Percentiles rank a stretch among this genome's conserved stretches.
Evolutionary conservation across 2,113 vertebrate genomes (phyloP).

Genomic region (Lates calcarifer): DNA sequence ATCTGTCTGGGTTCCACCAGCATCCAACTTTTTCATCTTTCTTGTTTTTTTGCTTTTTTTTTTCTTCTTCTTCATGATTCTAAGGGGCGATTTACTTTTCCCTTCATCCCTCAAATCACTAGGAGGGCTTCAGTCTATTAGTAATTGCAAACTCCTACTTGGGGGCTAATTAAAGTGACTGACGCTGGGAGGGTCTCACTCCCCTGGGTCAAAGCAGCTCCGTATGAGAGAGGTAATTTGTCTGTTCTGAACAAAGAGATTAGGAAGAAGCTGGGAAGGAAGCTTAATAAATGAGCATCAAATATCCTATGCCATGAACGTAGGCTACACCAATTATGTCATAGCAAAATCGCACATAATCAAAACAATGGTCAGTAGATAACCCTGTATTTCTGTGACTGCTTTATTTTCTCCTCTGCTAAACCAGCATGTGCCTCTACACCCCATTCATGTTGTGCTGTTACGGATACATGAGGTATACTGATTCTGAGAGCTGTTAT

Average conservation of each 20-base stretch:
- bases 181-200: slow-evolving; percentile 94
- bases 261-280: slow-evolving; percentile 91
- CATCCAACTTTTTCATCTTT: slow-evolving; percentile 86
- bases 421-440: slow-evolving; percentile 26
- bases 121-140: slow-evolving; percentile 94
- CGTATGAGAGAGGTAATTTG: slow-evolving; percentile 99
- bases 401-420: slow-evolving; percentile 51
- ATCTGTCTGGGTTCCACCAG: slow-evolving; percentile 68
- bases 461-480: slow-evolving; percentile 48
- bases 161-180: slow-evolving; percentile 99
- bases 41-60: slow-evolving; percentile 51
- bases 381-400: slow-evolving; percentile 57
- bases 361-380: slow-evolving; percentile 76
- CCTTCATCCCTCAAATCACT: slow-evolving; percentile 92
- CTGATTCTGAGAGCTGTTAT: slow-evolving; percentile 58
- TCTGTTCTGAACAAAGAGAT: slow-evolving; percentile 99
- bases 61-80: slow-evolving; percentile 78
- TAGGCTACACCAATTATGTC: slow-evolving; percentile 92
- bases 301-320: slow-evolving; percentile 89
- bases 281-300: slow-evolving; percentile 98
- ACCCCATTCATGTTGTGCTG: slow-evolving; percentile 31
- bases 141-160: slow-evolving; percentile 95
- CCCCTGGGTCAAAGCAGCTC: slow-evolving; percentile 94
- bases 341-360: slow-evolving; percentile 71
- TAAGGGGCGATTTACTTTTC: slow-evolving; percentile 86